Base-by-base conservation (phyloP, 2,888 invertebrate species). In the Rhaphigaster nebulosa region DNA sequence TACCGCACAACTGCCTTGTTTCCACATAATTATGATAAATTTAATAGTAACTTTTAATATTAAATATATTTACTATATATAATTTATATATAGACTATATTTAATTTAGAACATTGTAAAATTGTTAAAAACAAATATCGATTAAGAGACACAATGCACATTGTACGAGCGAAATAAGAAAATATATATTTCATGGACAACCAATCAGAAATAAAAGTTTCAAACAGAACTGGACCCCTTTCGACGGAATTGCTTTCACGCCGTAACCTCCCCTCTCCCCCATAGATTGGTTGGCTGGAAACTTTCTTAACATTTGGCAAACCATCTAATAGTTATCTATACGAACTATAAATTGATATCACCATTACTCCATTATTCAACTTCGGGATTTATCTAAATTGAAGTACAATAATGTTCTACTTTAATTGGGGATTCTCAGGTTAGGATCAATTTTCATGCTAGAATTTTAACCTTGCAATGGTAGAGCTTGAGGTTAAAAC, bases 151-250 rank as follows among this genome's bases (percentile, higher is more conserved):
- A 29, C 15, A 65, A 29, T 65, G 29, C 18, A 29, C 29, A 34
- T 13, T 29, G 18, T 29, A 18, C 15, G 65, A 65, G 1, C 13
- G 29, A 34, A 65, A 65, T 65, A 15, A 34, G 29, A 29, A 65
- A 65, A 65, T 65, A 29, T 65, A 65, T 65, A 29, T 65, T 65
- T 65, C 65, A 65, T 18, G 65, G 65, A 29, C 29, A 65, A 65
- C 29, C 65, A 65, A 65, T 65, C 65, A 65, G 65, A 65, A 65
- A 65, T 65, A 65, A 65, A 65, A 65, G 65, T 65, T 65, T 65
- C 65, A 65, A 29, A 65, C 29, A 29, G 65, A 65, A 65, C 65
- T 29, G 15, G 29, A 65, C 13, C 29, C 29, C 65, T 34, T 65
- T 65, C 29, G 65, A 29, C 18, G 18, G 29, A 65, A 65, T 65